A percentile compares a stretch with the other conserved stretches of the same genome.
phyloP scores from a whole-genome alignment of 2,888 invertebrate species.

The Brachycybe producta region DNA sequence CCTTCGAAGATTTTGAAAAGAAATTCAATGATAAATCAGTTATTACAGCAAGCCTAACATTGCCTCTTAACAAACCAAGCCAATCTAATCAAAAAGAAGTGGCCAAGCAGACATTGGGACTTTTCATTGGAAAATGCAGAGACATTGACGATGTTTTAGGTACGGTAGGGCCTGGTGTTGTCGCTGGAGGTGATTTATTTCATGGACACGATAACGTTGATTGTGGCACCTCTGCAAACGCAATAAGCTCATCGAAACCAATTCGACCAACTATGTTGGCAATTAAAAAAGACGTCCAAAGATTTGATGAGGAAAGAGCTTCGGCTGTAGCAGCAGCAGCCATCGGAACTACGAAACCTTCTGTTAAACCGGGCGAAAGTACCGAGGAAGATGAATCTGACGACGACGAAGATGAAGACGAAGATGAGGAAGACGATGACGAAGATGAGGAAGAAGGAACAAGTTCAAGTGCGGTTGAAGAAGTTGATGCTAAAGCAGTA shows the following conservation, averaged over 20 bases:
- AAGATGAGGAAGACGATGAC: slow-evolving; percentile 13
- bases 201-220: neutral
- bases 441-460: slow-evolving; percentile 16
- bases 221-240: no score
- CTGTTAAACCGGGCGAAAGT: neutral
- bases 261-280: neutral
- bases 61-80: neutral
- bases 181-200: neutral
- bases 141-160: slow-evolving; percentile 85
- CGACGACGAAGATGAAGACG: neutral
- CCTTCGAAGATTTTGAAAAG: slow-evolving; percentile 13
- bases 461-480: slow-evolving; percentile 16
- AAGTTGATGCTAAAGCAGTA: slow-evolving; percentile 12
- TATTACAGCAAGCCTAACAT: neutral
- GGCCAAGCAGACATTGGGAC: slow-evolving; percentile 35
- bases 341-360: slow-evolving; percentile 7
- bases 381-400: neutral
- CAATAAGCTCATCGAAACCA: neutral
- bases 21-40: slow-evolving; percentile 6
- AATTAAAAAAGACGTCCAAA: slow-evolving; percentile 2
- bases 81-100: slow-evolving; percentile 20
- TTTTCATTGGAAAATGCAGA: slow-evolving; percentile 69
- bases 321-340: neutral
- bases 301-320: neutral
- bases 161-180: slow-evolving; percentile 27